Percentiles rank a stretch among this genome's conserved stretches.
Evolutionary conservation across 2,888 invertebrate genomes (phyloP).

Genomic region (Caprella mutica): DNA sequence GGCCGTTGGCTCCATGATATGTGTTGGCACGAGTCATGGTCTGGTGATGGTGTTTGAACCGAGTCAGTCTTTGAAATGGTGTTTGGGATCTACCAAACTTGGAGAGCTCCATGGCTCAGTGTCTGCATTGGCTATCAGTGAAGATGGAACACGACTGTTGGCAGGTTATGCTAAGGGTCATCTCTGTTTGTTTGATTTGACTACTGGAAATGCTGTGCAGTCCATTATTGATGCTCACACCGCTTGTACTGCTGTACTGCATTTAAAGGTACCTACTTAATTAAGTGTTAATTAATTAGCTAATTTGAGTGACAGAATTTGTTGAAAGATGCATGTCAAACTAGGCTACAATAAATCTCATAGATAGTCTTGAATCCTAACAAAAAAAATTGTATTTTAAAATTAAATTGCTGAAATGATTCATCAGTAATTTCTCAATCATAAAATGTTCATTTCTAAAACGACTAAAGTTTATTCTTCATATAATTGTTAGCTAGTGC

Average conservation of each 20-base stretch:
- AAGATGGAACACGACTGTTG: constrained; percentile 68
- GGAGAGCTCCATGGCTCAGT: constrained; percentile 50
- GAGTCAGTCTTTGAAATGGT: constrained; percentile 81
- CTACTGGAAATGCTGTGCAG: constrained; percentile 59
- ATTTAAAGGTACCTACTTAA: constrained; percentile 49
- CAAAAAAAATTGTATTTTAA: too few species aligned
- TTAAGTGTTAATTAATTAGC: too few species aligned
- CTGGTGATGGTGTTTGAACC: constrained; percentile 74
- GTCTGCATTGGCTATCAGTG: constrained; percentile 38
- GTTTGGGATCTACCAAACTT: constrained; percentile 47
- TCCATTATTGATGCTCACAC: constrained; percentile 69
- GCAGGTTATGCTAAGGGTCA: constrained; percentile 70
- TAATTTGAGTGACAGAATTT: too few species aligned
- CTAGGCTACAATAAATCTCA: too few species aligned
- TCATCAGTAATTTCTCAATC: too few species aligned
- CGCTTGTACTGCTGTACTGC: constrained; percentile 67
- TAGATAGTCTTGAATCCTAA: too few species aligned
- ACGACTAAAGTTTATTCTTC: too few species aligned
- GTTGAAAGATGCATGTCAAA: too few species aligned
- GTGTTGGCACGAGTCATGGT: constrained; percentile 91
- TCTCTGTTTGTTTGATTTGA: constrained; percentile 75
- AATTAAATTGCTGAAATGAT: too few species aligned
- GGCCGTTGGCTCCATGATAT: constrained; percentile 45
- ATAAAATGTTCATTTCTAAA: too few species aligned
- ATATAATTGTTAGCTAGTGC: too few species aligned